Evolutionary conservation across 2,113 vertebrate genomes (phyloP).

Genomic region (Bombycilla garrulus): DNA sequence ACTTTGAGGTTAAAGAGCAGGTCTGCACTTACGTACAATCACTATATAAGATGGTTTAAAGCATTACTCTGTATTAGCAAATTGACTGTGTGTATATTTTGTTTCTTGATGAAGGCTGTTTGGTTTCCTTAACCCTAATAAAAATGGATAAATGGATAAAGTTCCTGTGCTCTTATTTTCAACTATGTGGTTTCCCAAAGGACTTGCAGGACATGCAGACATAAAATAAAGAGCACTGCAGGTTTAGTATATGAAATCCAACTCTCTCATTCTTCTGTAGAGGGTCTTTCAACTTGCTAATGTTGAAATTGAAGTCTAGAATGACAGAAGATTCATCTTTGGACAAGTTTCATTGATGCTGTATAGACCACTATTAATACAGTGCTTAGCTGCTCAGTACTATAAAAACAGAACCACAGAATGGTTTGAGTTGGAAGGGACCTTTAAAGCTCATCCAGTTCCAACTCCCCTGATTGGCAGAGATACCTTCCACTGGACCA

Average conservation of each 20-base stretch:
- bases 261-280: background rate
- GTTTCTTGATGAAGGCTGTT: background rate
- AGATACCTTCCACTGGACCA: background rate
- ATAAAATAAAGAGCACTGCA: background rate
- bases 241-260: background rate
- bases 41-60: background rate
- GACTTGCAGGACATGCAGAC: background rate
- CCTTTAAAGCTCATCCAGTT: background rate
- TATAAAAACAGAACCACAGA: background rate
- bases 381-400: background rate
- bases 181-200: background rate
- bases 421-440: background rate
- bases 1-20: background rate
- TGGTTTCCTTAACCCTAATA: constrained; percentile 38
- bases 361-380: background rate
- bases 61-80: background rate
- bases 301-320: background rate
- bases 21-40: background rate
- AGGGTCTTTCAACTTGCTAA: background rate
- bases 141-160: background rate
- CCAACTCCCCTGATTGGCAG: background rate
- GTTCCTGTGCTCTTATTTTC: background rate
- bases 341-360: background rate
- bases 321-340: background rate
- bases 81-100: constrained; percentile 33